Evolutionary conservation across 1,140 invertebrate species (phyloP), one percentile per base, ranked within the genome.

Genomic region (Aphelinus atriplicis): DNA sequence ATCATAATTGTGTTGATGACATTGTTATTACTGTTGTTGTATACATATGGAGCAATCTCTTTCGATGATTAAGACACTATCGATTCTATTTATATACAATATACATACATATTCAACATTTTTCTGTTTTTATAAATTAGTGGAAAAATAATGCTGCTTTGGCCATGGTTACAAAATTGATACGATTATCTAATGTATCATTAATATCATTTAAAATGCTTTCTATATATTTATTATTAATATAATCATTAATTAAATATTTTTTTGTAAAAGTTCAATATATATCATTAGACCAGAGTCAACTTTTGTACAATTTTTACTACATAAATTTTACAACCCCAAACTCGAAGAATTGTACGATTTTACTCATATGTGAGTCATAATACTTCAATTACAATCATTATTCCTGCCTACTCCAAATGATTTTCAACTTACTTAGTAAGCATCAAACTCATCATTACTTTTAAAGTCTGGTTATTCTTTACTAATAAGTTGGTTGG

Each of bases 101-200:
- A 67, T 26, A 78, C 71, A 73, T 78, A 78, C 57, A 75, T 63
- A 58, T 63, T 66, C 45, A 26, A 55, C 46, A 70, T 71, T 79
- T 73, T 67, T 81, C 82, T 71, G 71, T 80, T 71, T 78, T 78
- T 85, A 84, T 81, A 83, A 85, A 83, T 84, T 82, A 84, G 84
- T 86, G 85, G 83, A 87, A 87, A 87, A 87, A 87, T 87, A 87
- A 86, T 86, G 83, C 84, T 86, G 86, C 84, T 86, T 86, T 87
- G 85, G 84, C 84, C 84, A 85, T 86, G 80, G 83, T 85, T 79
- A 82, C 78, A 79, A 77, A 82, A 85, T 81, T 48, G 70, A 75
- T 84, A 80, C 78, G 74, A 47, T 72, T 64, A 76, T 64, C 64
- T 80, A 77, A 26, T 72, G 70, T 68, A 80, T 79, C 78, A 68